phyloP scores from a whole-genome alignment of 2,113 vertebrate genomes.

The Centrocercus urophasianus region DNA sequence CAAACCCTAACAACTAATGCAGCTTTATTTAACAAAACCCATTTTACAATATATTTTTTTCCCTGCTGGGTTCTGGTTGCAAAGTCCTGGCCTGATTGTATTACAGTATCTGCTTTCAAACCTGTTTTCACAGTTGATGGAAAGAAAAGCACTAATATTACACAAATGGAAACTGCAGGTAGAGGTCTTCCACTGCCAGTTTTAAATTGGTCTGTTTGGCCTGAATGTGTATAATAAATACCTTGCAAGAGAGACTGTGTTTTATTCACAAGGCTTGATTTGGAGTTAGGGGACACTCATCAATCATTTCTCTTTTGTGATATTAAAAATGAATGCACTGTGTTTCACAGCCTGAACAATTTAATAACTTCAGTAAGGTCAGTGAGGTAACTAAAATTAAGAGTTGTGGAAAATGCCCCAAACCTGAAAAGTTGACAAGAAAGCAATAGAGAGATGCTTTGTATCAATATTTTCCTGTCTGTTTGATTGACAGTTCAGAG shows the following conservation, averaged over 20 bases:
- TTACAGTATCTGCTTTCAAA: not conserved
- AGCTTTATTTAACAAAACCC: not conserved
- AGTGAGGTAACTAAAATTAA: not conserved
- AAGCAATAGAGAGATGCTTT: not conserved
- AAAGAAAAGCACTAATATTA: not conserved
- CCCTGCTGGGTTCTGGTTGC: not conserved
- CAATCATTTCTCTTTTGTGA: not conserved
- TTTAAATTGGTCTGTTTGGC: conserved; percentile 2
- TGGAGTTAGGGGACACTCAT: not conserved
- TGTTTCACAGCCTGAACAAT: not conserved
- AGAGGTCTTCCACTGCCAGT: not conserved
- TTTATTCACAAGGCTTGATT: not conserved
- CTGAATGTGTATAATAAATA: not conserved
- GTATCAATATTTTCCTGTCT: not conserved
- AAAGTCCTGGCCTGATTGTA: not conserved
- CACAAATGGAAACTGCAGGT: not conserved
- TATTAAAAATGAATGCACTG: not conserved
- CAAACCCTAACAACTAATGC: not conserved
- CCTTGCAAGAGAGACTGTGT: not conserved
- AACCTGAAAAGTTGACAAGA: not conserved
- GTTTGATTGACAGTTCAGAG: not conserved
- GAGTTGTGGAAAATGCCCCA: not conserved
- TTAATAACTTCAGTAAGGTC: not conserved
- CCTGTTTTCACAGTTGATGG: not conserved
- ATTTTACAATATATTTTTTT: not conserved